These are phyloP conservation scores for Camarhynchus parvulus DNA, from an alignment of 2,113 vertebrate species.

Conservation along the genomic window DNA sequence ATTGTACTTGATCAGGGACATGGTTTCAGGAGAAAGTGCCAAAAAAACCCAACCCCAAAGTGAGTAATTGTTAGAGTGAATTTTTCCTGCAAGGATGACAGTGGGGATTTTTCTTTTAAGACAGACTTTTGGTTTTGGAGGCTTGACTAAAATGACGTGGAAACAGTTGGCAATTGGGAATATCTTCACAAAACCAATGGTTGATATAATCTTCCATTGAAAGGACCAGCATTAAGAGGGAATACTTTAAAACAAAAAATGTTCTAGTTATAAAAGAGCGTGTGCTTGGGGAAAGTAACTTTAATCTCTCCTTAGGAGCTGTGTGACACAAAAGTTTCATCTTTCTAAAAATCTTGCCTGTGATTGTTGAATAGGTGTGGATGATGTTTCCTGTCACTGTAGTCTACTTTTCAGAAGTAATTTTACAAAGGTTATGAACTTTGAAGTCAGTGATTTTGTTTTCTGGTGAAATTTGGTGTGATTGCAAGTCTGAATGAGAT, in stretches of 20 bases:
- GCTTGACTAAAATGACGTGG: not conserved
- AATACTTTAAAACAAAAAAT: not conserved
- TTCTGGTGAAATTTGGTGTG: not conserved
- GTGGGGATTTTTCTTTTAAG: not conserved
- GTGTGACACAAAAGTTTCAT: rapidly evolving
- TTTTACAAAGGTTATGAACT: not conserved
- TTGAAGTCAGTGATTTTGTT: not conserved
- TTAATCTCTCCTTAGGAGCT: not conserved
- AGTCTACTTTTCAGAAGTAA: not conserved
- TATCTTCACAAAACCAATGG: not conserved
- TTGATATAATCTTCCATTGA: not conserved
- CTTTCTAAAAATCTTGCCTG: not conserved
- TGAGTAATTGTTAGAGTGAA: not conserved
- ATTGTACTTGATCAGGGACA: not conserved
- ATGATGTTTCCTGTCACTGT: not conserved
- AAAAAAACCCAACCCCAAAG: not conserved
- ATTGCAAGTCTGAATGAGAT: not conserved
- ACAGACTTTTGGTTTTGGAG: not conserved
- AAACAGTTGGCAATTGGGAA: not conserved
- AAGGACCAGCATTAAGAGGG: not conserved
- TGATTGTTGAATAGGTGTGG: not conserved
- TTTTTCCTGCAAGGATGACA: not conserved
- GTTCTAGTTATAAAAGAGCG: not conserved
- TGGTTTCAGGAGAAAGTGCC: not conserved
- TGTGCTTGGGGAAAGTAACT: not conserved